phyloP scores from a whole-genome alignment of 2,113 vertebrate genomes.

The Carassius auratus region DNA sequence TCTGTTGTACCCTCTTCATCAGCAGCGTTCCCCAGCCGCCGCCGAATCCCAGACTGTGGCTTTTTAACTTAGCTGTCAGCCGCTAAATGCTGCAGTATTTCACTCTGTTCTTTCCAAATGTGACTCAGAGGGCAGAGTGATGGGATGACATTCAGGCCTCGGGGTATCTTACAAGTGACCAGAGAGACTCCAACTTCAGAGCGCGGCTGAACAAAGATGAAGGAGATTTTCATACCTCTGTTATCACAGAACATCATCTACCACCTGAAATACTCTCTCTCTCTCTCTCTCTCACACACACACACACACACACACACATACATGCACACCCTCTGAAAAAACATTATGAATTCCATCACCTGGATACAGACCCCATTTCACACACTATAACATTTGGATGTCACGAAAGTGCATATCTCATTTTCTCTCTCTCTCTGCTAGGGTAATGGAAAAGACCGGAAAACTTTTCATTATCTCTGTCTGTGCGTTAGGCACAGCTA shows the following conservation, averaged over 20 bases:
- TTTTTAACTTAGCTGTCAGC: conserved; percentile 32
- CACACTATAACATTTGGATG: conserved; percentile 31
- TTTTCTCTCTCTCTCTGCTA: conserved; percentile 16
- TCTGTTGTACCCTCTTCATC: conserved; percentile 40
- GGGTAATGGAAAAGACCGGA: conserved; percentile 44
- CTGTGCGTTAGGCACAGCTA: conserved; percentile 4
- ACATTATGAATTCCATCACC: conserved; percentile 29
- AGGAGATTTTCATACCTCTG: conserved; percentile 33
- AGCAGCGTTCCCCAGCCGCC: neutral
- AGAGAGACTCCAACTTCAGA: conserved; percentile 22
- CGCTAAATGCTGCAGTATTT: conserved; percentile 33
- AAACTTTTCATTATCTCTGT: conserved; percentile 44
- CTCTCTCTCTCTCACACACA: too few species aligned
- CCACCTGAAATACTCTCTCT: neutral
- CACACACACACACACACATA: neutral
- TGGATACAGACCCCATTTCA: conserved; percentile 29
- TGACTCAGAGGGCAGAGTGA: neutral
- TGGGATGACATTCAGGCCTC: conserved; percentile 17
- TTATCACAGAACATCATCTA: conserved; percentile 35
- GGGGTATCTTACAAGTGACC: conserved; percentile 28
- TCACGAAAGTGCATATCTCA: conserved; percentile 40
- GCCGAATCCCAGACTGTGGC: neutral
- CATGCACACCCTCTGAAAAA: neutral
- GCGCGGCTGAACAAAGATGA: neutral
- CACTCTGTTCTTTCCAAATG: conserved; percentile 24